Evolutionary conservation across 2,888 invertebrate species (phyloP).

Genomic region (Chloromyia formosa): DNA sequence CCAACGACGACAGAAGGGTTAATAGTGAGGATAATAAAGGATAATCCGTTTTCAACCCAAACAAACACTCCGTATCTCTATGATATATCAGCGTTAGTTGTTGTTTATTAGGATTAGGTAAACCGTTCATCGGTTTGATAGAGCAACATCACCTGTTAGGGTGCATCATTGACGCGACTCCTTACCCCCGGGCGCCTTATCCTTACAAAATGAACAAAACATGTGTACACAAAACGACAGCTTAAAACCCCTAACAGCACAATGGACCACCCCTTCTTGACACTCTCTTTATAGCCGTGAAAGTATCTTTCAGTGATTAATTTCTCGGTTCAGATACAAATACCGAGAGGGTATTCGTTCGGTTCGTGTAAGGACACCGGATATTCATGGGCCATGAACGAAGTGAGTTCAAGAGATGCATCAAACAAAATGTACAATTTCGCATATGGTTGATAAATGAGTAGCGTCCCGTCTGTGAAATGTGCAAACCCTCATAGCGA

Average conservation of each 20-base stretch:
- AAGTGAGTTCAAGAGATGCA: not conserved
- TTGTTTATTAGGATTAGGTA: conserved; percentile 16
- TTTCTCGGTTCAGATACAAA: conserved; percentile 31
- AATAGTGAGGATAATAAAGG: conserved; percentile 23
- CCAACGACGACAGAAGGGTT: not conserved
- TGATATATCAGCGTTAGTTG: not conserved
- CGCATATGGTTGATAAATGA: conserved; percentile 30
- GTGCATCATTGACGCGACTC: not conserved
- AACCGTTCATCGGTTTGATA: conserved; percentile 19
- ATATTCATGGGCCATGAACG: too few species aligned
- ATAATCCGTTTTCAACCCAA: conserved; percentile 23
- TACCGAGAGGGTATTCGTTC: not conserved
- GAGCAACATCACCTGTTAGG: conserved; percentile 19
- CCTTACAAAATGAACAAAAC: conserved; percentile 12
- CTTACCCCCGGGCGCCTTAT: not conserved
- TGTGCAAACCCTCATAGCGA: not conserved
- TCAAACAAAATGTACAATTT: not conserved
- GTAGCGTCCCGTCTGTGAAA: not conserved
- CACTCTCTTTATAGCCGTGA: conserved; percentile 21
- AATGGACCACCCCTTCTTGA: not conserved
- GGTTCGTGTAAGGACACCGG: too few species aligned
- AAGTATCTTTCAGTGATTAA: conserved; percentile 35
- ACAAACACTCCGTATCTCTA: not conserved
- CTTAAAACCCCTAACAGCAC: not conserved
- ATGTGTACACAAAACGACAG: conserved; percentile 21